Evolutionary conservation across 1,140 invertebrate species (phyloP).

Genomic region (Cydia fagiglandana): DNA sequence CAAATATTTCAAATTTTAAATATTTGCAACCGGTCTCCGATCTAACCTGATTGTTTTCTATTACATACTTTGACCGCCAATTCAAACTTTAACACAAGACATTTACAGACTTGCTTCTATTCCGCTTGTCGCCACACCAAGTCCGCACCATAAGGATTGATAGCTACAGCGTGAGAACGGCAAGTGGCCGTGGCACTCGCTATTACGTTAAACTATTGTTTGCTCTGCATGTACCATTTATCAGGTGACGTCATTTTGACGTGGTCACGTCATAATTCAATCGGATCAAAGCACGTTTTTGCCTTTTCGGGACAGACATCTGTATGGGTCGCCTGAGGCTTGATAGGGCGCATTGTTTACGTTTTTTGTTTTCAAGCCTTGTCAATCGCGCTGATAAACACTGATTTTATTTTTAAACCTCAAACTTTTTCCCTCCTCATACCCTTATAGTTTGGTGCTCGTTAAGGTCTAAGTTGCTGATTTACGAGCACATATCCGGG

Average conservation of each 20-base stretch:
- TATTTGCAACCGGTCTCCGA: too few relatives aligned
- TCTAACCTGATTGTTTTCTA: too few relatives aligned
- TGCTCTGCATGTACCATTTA: conserved; percentile 28
- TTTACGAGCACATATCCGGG: too few relatives aligned
- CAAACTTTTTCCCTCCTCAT: too few relatives aligned
- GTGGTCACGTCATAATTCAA: conserved; percentile 6
- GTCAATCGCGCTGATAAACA: too few relatives aligned
- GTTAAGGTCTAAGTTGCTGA: too few relatives aligned
- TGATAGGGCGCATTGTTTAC: too few relatives aligned
- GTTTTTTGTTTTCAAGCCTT: too few relatives aligned
- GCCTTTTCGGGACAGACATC: not conserved
- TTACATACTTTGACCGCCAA: not conserved
- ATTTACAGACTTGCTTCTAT: not conserved
- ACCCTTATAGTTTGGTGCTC: too few relatives aligned
- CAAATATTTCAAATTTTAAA: too few relatives aligned
- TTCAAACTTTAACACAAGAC: not conserved
- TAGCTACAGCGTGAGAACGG: conserved; percentile 43
- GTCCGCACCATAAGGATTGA: not conserved
- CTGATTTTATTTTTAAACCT: too few relatives aligned
- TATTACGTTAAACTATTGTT: conserved; percentile 49
- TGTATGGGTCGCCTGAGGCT: not conserved
- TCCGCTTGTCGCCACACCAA: conserved; percentile 18
- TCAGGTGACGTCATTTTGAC: conserved; percentile 9
- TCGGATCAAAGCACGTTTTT: conserved; percentile 1
- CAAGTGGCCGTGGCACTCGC: conserved; percentile 48